These are phyloP conservation scores for Steromphala cineraria DNA, from an alignment of 2,888 invertebrate genomes.

Conservation along the genomic window DNA sequence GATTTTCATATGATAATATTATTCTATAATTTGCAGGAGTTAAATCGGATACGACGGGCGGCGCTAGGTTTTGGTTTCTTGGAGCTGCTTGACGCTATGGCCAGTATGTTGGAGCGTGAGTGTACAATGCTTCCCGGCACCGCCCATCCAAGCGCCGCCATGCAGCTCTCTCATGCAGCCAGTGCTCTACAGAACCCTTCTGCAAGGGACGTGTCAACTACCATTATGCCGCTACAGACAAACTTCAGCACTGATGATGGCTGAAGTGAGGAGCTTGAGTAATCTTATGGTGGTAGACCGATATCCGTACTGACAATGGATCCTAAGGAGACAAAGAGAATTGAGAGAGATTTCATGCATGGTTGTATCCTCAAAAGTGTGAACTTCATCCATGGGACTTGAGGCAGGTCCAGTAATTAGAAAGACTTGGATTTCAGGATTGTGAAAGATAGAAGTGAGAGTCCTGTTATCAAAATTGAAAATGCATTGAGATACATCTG, in stretches of 20 bases:
- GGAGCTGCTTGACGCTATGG: constrained; percentile 89
- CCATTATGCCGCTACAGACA: constrained; percentile 68
- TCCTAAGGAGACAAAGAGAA: too few species aligned
- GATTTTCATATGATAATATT: neutral
- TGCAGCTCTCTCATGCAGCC: constrained; percentile 93
- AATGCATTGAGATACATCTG: too few species aligned
- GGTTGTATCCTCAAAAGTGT: too few species aligned
- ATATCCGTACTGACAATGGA: too few species aligned
- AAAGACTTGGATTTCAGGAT: too few species aligned
- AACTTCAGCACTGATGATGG: constrained; percentile 64
- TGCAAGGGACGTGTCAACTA: constrained; percentile 62
- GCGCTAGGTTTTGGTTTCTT: constrained; percentile 94
- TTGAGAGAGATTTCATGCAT: too few species aligned
- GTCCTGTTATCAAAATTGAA: too few species aligned
- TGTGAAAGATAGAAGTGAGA: too few species aligned
- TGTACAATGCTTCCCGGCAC: constrained; percentile 85
- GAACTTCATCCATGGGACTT: too few species aligned
- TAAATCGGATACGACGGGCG: constrained; percentile 91
- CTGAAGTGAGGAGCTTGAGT: neutral
- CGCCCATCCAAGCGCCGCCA: constrained; percentile 89
- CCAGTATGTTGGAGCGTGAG: constrained; percentile 91
- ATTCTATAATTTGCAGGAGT: constrained; percentile 80
- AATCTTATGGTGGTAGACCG: too few species aligned
- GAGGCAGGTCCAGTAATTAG: too few species aligned
- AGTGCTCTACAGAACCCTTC: constrained; percentile 84